Conservation (phyloP, 2,888 invertebrate genomes). For the Pterobdella sp. region DNA sequence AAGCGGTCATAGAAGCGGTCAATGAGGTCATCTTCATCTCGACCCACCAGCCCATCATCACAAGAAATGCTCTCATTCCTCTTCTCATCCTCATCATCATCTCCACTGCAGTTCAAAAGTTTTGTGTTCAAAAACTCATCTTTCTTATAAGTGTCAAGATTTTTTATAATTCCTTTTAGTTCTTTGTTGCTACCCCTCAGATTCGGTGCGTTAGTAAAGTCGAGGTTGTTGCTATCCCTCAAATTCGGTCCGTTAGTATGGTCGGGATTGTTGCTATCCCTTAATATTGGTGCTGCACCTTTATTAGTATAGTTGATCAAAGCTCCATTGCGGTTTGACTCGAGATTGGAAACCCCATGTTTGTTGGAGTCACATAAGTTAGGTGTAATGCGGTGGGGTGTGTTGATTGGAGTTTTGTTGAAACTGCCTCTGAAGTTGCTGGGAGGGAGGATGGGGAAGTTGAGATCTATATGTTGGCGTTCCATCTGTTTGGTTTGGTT, state of each 20-base stretch:
- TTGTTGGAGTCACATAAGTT: not conserved
- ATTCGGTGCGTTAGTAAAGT: too few relatives aligned
- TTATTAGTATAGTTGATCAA: too few relatives aligned
- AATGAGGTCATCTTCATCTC: not conserved
- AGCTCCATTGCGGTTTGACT: not conserved
- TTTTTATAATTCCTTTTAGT: not conserved
- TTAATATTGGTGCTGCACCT: too few relatives aligned
- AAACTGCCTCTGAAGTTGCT: too few relatives aligned
- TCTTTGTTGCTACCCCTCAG: not conserved
- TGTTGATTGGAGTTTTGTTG: not conserved
- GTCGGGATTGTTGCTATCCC: too few relatives aligned
- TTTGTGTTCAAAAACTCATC: not conserved
- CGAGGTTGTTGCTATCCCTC: too few relatives aligned
- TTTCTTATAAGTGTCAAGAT: slow-evolving; percentile 3
- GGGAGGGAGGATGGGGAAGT: too few relatives aligned
- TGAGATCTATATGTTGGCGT: too few relatives aligned
- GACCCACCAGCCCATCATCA: not conserved
- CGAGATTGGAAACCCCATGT: not conserved
- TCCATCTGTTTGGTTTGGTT: too few relatives aligned
- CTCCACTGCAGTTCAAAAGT: not conserved
- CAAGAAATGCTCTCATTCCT: too few relatives aligned
- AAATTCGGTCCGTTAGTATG: too few relatives aligned
- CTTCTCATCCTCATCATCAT: not conserved
- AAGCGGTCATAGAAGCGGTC: slow-evolving; percentile 4
- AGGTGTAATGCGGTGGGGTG: not conserved